A percentile compares a stretch with the other conserved stretches of the same genome.
phyloP scores from a whole-genome alignment of 2,113 vertebrate species.

The Myotis davidii region DNA sequence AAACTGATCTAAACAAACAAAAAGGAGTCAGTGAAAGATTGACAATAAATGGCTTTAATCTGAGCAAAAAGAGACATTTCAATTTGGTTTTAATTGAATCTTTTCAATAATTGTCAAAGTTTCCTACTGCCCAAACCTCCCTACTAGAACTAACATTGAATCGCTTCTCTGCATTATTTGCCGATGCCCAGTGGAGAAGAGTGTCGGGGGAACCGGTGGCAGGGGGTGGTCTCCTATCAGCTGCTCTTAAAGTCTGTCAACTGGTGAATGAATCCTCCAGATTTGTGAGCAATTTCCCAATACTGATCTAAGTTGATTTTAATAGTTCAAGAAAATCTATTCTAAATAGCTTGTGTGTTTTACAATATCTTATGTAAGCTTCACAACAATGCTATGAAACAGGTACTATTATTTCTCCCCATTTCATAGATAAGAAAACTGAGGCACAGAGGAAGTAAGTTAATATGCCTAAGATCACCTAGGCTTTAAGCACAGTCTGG shows the following conservation, averaged over 20 bases:
- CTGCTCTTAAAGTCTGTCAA: conserved; percentile 85
- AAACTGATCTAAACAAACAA: not conserved
- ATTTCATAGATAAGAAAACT: conserved; percentile 12
- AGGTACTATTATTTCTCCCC: not conserved
- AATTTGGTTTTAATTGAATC: conserved; percentile 42
- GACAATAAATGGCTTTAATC: not conserved
- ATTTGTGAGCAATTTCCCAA: conserved; percentile 82
- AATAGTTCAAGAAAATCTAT: conserved; percentile 8
- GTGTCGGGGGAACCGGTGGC: conserved; percentile 73
- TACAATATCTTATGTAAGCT: not conserved
- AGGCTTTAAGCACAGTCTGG: not conserved
- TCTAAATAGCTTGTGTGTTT: not conserved
- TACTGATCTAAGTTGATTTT: conserved; percentile 11
- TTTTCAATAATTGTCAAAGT: conserved; percentile 63
- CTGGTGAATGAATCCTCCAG: conserved; percentile 82
- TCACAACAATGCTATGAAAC: not conserved
- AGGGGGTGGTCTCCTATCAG: conserved; percentile 80
- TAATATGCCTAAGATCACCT: not conserved
- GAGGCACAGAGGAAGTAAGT: not conserved
- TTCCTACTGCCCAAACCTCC: not conserved
- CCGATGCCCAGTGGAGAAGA: conserved; percentile 15
- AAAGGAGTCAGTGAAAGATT: not conserved
- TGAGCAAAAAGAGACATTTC: conserved; percentile 63
- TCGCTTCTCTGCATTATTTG: not conserved
- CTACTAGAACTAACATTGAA: not conserved